Conservation (phyloP, 2,797 vertebrate species). For the Manis javanica region DNA sequence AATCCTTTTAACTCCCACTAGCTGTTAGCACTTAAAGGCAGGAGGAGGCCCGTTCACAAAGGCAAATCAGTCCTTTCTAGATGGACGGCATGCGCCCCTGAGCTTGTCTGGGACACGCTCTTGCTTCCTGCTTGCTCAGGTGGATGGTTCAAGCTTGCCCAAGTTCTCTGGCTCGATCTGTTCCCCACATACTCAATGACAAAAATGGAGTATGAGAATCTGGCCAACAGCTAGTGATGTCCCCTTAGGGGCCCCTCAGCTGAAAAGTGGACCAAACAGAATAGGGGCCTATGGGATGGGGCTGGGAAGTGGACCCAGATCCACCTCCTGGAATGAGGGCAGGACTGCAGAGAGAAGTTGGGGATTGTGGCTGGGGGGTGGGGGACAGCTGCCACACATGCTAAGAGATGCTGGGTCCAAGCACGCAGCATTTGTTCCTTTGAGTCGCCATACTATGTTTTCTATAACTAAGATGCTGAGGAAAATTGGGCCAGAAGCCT, state of each 20-base stretch:
- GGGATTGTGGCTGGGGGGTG: accelerated
- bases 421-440: accelerated
- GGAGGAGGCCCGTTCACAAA: conserved; percentile 32
- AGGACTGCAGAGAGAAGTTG: background rate
- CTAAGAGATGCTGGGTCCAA: background rate
- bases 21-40: conserved; percentile 47
- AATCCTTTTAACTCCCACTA: conserved; percentile 61
- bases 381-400: background rate
- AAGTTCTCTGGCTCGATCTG: background rate
- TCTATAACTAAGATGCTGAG: background rate
- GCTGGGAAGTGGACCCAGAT: background rate
- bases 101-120: background rate
- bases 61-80: background rate
- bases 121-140: background rate
- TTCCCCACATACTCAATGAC: background rate
- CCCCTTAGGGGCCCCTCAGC: background rate
- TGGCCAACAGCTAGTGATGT: background rate
- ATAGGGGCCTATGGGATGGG: background rate
- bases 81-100: background rate
- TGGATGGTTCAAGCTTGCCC: background rate
- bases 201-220: background rate
- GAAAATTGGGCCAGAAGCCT: background rate
- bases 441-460: background rate
- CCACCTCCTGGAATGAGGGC: background rate
- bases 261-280: background rate